Base-by-base conservation (phyloP, 2,797 vertebrate genomes). In the Pangasius krempfi region DNA sequence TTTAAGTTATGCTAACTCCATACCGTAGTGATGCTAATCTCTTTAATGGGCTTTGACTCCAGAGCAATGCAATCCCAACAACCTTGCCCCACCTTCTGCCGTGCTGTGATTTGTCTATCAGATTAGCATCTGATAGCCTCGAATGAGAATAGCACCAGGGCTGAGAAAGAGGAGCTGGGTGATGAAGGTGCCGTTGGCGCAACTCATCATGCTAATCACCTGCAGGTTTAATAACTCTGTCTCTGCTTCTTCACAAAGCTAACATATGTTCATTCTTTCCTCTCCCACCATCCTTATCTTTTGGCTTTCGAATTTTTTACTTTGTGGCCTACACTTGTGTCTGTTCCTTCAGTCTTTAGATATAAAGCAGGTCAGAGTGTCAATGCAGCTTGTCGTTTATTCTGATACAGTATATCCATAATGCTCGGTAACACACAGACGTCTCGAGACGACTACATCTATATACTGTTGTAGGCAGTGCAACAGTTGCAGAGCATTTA, bases 11-110 rank as follows among this genome's bases (percentile, higher is more conserved):
- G 56, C 80, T 82, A 82, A 82, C 56, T 1, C 82, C 83, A 82
- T 82, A 89, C 70, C 84, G 86, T 72, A 50, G 78, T 72, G 88
- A 89, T 89, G 86, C 56, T 86, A 88, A 89, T 91, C 90, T 91
- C 33, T 87, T 84, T 88, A 89, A 89, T 91, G 86, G 87, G 81
- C 88, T 88, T 54, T 58, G 64, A 44, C 85, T 89, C 20, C 72
- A 82, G 58, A 89, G 33, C 81, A 88, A 78, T 72, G 73, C 52
- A 60, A 64, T 84, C 89, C 79, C 37, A 40, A 44, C 37, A 85
- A n/a, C 54, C 72, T 40, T 79, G 72, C 76, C 80, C 81, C 14
- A 3, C 37, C 6, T 85, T 85, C 56, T 56, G 70, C 68, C 44
- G 44, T 78, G 83, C 56, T 75, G 73, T 33, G 89, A 47, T 87